Evolutionary conservation across 2,888 invertebrate genomes (phyloP).

Genomic region (Philonicus albiceps): DNA sequence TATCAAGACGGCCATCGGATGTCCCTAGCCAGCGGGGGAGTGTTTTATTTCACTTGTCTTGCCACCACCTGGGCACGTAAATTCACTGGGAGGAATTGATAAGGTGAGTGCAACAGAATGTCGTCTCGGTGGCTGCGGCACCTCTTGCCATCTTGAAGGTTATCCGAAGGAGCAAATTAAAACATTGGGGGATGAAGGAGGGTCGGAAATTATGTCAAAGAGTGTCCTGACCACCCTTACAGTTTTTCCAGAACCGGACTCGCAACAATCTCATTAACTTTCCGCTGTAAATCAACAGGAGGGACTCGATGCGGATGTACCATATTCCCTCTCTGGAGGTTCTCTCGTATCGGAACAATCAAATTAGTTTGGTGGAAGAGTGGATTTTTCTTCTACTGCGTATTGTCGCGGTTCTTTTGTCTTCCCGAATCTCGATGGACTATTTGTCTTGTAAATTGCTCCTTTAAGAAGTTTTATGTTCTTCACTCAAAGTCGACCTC

Average conservation of each 20-base stretch:
- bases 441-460: constrained; percentile 33
- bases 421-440: constrained; percentile 5
- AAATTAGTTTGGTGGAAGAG: constrained; percentile 12
- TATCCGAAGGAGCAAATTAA: constrained; percentile 14
- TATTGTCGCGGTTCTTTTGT: neutral
- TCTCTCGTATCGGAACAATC: neutral
- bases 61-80: constrained; percentile 14
- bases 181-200: neutral
- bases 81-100: neutral
- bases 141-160: neutral
- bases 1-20: neutral
- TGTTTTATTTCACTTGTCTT: neutral
- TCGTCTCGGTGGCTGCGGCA: neutral
- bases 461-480: constrained; percentile 25
- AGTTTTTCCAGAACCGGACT: neutral
- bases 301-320: neutral
- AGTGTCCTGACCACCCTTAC: neutral
- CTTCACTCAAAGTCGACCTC: neutral
- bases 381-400: constrained; percentile 5
- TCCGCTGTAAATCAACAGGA: constrained; percentile 4
- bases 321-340: neutral
- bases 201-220: constrained; percentile 12
- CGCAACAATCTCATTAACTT: constrained; percentile 22
- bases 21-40: neutral
- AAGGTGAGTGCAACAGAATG: constrained; percentile 6